These are phyloP conservation scores for Arnoldichthys spilopterus DNA, from an alignment of 2,797 vertebrate genomes.

Conservation along the genomic window DNA sequence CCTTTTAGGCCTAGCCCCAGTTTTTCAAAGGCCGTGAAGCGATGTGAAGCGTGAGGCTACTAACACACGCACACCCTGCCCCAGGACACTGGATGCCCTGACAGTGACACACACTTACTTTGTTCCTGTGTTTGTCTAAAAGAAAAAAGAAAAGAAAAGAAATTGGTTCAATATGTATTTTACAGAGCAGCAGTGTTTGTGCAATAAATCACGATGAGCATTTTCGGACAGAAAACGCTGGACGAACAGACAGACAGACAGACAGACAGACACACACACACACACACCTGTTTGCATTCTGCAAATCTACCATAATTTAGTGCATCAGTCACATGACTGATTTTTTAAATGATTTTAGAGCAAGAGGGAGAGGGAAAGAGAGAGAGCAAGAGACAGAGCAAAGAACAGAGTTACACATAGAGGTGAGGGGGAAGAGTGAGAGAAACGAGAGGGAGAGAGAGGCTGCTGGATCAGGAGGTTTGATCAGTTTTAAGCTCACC, in stretches of 20 bases:
- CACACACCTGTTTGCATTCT: not conserved
- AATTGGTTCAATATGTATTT: constrained; percentile 79
- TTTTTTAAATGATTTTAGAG: not conserved
- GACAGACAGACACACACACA: constrained; percentile 23
- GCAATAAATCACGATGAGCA: constrained; percentile 70
- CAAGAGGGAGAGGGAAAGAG: not conserved
- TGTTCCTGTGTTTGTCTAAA: constrained; percentile 64
- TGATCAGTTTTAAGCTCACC: too few species aligned
- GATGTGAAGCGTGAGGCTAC: too few species aligned
- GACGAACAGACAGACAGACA: constrained; percentile 5
- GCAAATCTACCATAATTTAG: not conserved
- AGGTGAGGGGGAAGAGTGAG: too few species aligned
- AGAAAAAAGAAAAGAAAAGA: constrained; percentile 59
- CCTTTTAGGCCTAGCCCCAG: too few species aligned
- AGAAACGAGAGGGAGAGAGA: not conserved
- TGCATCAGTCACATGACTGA: not conserved
- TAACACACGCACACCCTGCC: not conserved
- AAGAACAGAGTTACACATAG: constrained; percentile 12
- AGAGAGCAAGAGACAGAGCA: constrained; percentile 34
- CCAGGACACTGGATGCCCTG: constrained; percentile 11
- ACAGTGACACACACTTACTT: constrained; percentile 58
- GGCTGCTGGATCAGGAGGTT: too few species aligned
- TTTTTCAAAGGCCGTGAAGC: too few species aligned
- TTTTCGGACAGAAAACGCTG: constrained; percentile 8
- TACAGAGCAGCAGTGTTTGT: constrained; percentile 77